Evolutionary conservation across 2,888 invertebrate species (phyloP).

Genomic region (Dynastes hyllus): DNA sequence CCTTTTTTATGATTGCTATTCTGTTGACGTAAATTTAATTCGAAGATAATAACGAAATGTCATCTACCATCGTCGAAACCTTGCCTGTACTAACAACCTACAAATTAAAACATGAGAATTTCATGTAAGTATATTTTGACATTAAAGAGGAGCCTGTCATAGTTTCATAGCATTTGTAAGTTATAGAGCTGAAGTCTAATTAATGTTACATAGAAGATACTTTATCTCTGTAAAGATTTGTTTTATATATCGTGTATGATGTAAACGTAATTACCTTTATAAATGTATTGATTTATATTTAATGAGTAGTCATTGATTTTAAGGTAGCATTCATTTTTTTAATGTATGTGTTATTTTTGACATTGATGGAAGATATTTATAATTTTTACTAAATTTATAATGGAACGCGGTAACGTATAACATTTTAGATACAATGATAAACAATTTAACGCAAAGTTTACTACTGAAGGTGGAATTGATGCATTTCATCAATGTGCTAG

Average conservation of each 20-base stretch:
- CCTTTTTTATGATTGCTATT: constrained; percentile 2
- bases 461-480: constrained; percentile 41
- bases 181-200: not conserved
- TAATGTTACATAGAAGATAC: not conserved
- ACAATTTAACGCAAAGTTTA: constrained; percentile 32
- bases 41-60: constrained; percentile 44
- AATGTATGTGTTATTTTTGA: constrained; percentile 39
- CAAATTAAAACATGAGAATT: constrained; percentile 46
- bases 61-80: constrained; percentile 50
- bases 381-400: constrained; percentile 37
- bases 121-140: constrained; percentile 46
- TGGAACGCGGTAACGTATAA: constrained; percentile 41
- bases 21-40: constrained; percentile 23
- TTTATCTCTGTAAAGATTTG: too few relatives aligned
- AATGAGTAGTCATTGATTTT: constrained; percentile 38
- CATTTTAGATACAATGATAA: constrained; percentile 40
- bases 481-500: constrained; percentile 16
- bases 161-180: not conserved
- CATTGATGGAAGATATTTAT: constrained; percentile 30
- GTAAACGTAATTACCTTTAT: not conserved
- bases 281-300: constrained; percentile 28
- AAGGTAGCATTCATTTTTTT: constrained; percentile 41
- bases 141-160: constrained; percentile 12
- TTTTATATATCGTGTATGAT: too few relatives aligned
- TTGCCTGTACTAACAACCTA: constrained; percentile 41